A percentile compares a stretch with the other conserved stretches of the same genome.
Evolutionary conservation across 2,113 vertebrate species (phyloP).

Genomic region (Ivindomyrus marchei): DNA sequence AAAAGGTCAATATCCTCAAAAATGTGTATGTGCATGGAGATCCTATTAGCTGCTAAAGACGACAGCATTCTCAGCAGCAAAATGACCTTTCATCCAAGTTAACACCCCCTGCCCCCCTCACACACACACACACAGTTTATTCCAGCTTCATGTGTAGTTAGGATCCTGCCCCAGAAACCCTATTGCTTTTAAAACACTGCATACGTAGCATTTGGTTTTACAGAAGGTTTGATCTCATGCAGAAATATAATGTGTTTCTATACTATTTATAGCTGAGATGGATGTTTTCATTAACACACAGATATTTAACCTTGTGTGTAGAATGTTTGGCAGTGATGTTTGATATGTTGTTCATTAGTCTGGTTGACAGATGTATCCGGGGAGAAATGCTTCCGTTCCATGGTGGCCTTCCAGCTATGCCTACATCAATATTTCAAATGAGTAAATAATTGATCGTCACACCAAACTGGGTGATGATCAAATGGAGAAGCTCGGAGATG

Average conservation of each 20-base stretch:
- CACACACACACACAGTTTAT: neutral
- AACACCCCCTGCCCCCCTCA: neutral
- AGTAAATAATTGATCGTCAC: constrained; percentile 69
- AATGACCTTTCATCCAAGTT: neutral
- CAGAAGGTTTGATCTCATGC: neutral
- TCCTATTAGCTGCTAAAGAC: neutral
- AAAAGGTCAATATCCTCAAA: neutral
- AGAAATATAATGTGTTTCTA: neutral
- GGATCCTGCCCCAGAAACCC: neutral
- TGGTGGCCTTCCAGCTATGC: constrained; percentile 38
- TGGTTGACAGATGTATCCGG: constrained; percentile 38
- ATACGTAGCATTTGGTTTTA: neutral
- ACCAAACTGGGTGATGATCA: constrained; percentile 60
- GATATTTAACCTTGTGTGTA: neutral
- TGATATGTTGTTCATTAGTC: constrained; percentile 32
- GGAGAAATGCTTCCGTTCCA: constrained; percentile 45
- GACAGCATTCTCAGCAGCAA: neutral
- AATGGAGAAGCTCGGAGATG: constrained; percentile 53
- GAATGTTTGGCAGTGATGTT: constrained; percentile 6
- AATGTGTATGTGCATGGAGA: neutral
- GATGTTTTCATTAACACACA: constrained; percentile 29
- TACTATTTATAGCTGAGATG: neutral
- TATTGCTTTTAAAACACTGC: neutral
- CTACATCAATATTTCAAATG: constrained; percentile 60
- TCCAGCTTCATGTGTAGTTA: neutral